Conservation (phyloP, 2,113 vertebrate genomes). For the Morone chrysops region DNA sequence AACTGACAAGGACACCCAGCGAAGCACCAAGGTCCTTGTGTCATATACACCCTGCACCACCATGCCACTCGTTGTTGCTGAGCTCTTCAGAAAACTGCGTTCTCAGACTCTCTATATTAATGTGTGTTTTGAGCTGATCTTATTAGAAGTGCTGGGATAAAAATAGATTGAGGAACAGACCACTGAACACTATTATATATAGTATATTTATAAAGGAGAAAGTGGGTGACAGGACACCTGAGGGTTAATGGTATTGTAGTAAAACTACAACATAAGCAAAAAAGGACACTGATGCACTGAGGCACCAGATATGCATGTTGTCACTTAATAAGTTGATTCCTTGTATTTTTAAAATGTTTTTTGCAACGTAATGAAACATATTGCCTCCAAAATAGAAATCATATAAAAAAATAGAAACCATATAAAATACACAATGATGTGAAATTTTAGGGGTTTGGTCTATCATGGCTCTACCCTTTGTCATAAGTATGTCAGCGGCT, state of each 20-base stretch:
- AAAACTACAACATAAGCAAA: conserved; percentile 57
- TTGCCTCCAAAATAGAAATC: neutral
- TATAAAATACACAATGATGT: neutral
- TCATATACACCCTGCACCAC: conserved; percentile 47
- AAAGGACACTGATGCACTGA: conserved; percentile 17
- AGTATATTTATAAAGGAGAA: conserved; percentile 27
- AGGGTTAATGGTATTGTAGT: conserved; percentile 66
- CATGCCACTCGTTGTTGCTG: conserved; percentile 59
- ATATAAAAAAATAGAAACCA: conserved; percentile 1
- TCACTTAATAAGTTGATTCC: neutral
- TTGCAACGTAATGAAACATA: neutral
- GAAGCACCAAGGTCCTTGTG: conserved; percentile 68
- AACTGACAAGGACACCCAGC: conserved; percentile 76
- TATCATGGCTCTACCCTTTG: neutral
- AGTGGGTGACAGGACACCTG: conserved; percentile 47
- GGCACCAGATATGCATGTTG: conserved; percentile 3
- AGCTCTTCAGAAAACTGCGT: conserved; percentile 71
- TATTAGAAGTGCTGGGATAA: conserved; percentile 61
- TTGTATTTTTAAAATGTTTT: neutral
- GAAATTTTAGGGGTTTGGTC: conserved; percentile 3
- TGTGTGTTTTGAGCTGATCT: conserved; percentile 65
- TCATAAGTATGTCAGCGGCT: conserved; percentile 13
- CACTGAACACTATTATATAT: conserved; percentile 39
- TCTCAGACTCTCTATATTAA: conserved; percentile 68
- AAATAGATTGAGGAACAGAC: conserved; percentile 54